Evolutionary conservation across 2,888 invertebrate species (phyloP), one percentile per base, ranked within the genome.

Genomic region (Bruchidius siliquastri): DNA sequence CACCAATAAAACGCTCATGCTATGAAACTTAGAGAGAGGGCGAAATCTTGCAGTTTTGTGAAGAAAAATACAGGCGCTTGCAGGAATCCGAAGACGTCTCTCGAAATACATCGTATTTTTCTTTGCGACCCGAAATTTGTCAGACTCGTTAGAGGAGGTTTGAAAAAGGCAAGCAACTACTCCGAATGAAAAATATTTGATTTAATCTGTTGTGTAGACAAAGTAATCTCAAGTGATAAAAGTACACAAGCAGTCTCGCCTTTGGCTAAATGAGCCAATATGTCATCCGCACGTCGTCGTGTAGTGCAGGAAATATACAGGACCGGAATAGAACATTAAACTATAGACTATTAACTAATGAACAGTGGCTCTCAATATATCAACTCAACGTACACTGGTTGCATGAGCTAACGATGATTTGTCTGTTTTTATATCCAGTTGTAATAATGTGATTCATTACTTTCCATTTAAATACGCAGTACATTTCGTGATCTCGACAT

Each of bases 161-260:
- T 21, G 22, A 22, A 49, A 49, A 49, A 68, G 22, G 68, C 68
- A 21, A 6, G 22, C 68, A 68, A 68, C 68, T 68, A 21, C 22
- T 21, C 73, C 77, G 83, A 82, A 84, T 85, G 85, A 86, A 86
- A 86, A 86, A 85, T 86, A 85, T 86, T 86, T 86, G 85, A 85
- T 85, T 85, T 86, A 86, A 86, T 86, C 85, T 85, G 85, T 85
- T 84, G 84, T 85, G 85, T 83, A 85, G 85, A 86, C 85, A 85
- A 83, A 83, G 85, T 85, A 86, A 85, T 86, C 85, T 84, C 82
- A 83, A 83, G 83, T 84, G 83, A 86, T 85, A 85, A 86, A 85
- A 85, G 85, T 85, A 85, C 85, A 85, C 85, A 85, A 84, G 83
- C 83, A 84, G 84, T 84, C 82, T 83, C 84, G 85, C 84, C 82